These are phyloP conservation scores for Rhinoraja longicauda DNA, from an alignment of 2,797 vertebrate species.

Conservation along the genomic window DNA sequence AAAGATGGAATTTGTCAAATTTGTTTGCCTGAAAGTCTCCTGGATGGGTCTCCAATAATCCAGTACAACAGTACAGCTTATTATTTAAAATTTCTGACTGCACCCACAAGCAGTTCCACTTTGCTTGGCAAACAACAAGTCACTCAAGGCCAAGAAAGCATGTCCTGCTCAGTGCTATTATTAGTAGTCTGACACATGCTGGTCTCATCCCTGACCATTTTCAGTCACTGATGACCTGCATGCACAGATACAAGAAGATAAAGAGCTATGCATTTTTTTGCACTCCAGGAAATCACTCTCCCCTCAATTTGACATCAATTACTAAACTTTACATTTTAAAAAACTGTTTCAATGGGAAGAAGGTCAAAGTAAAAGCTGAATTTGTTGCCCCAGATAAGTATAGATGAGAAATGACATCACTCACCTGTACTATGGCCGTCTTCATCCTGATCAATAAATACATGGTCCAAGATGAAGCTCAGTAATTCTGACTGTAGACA, in stretches of 20 bases:
- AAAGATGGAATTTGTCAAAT: not conserved
- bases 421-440: constrained; percentile 89
- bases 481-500: constrained; percentile 89
- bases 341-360: not conserved
- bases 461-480: constrained; percentile 94
- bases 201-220: no score
- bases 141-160: not conserved
- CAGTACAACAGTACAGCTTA: not conserved
- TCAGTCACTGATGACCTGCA: no score
- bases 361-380: not conserved
- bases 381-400: not conserved
- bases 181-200: not conserved
- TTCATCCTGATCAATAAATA: constrained; percentile 98
- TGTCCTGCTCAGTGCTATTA: not conserved
- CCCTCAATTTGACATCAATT: no score
- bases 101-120: not conserved
- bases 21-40: not conserved
- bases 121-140: not conserved
- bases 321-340: not conserved
- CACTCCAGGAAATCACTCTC: no score
- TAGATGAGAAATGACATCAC: not conserved
- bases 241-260: no score
- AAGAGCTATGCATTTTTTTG: no score
- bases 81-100: not conserved
- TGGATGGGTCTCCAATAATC: not conserved